Evolutionary conservation across 2,113 vertebrate species (phyloP).

Genomic region (Cyanoramphus novaezelandiae): DNA sequence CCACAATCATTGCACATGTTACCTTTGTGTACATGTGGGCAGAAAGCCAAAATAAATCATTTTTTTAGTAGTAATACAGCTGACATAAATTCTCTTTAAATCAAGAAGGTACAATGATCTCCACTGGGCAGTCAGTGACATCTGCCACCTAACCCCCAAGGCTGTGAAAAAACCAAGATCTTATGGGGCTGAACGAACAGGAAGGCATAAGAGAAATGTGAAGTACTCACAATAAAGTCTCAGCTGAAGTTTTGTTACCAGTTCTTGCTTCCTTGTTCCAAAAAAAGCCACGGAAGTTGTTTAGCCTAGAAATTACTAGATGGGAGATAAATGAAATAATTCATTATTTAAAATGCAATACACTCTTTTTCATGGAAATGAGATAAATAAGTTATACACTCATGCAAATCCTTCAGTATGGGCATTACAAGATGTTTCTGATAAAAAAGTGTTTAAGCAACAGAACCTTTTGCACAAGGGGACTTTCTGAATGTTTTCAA

Average conservation of each 20-base stretch:
- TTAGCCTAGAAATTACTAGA: not conserved
- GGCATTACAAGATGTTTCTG: accelerated
- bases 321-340: not conserved
- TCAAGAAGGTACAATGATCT: not conserved
- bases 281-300: not conserved
- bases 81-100: not conserved
- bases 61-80: not conserved
- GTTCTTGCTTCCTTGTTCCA: not conserved
- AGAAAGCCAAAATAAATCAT: not conserved
- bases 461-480: not conserved
- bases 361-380: not conserved
- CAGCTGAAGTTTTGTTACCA: not conserved
- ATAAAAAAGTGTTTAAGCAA: not conserved
- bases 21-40: not conserved
- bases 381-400: not conserved
- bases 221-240: not conserved
- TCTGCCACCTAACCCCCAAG: not conserved
- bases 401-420: not conserved
- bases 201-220: not conserved
- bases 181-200: not conserved
- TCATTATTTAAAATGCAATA: not conserved
- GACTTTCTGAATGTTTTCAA: not conserved
- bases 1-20: not conserved
- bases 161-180: accelerated
- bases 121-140: not conserved